A percentile compares a stretch with the other conserved stretches of the same genome.
phyloP scores from a whole-genome alignment of 2,113 vertebrate species.

The Taurulus bubalis region DNA sequence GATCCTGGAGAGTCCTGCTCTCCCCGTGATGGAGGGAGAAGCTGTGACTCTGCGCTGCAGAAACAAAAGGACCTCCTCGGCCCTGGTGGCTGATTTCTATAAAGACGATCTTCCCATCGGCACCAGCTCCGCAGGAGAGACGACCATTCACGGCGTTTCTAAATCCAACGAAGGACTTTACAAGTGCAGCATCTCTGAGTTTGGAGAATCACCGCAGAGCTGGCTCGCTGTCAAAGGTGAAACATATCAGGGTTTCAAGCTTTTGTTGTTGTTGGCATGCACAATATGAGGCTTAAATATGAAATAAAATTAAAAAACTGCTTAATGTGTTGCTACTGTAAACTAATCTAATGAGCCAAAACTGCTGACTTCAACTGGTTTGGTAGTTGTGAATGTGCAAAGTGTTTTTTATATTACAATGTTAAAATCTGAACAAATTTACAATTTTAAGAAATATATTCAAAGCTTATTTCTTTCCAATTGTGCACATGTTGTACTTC shows the following conservation, averaged over 20 bases:
- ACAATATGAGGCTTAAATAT: too few relatives aligned
- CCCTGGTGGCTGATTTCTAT: slow-evolving; percentile 33
- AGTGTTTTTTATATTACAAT: too few relatives aligned
- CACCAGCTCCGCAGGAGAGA: slow-evolving; percentile 16
- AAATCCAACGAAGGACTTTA: slow-evolving; percentile 54
- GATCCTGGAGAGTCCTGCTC: slow-evolving; percentile 37
- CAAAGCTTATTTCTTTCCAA: too few relatives aligned
- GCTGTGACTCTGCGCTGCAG: slow-evolving; percentile 8
- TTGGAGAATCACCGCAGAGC: slow-evolving; percentile 53
- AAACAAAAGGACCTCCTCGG: background rate
- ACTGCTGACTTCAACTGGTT: too few relatives aligned
- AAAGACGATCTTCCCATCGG: slow-evolving; percentile 11
- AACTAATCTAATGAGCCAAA: too few relatives aligned
- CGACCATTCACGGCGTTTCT: background rate
- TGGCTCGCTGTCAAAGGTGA: slow-evolving; percentile 43
- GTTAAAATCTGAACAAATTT: too few relatives aligned
- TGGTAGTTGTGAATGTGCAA: too few relatives aligned
- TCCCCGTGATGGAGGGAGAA: slow-evolving; percentile 26
- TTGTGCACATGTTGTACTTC: too few relatives aligned
- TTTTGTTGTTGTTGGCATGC: background rate
- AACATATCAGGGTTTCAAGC: background rate
- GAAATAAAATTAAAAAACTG: too few relatives aligned
- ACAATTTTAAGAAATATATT: too few relatives aligned
- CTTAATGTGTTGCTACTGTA: too few relatives aligned
- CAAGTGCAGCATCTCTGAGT: slow-evolving; percentile 33